Evolutionary conservation across 2,888 invertebrate genomes (phyloP).

Genomic region (Drosophila cognata): DNA sequence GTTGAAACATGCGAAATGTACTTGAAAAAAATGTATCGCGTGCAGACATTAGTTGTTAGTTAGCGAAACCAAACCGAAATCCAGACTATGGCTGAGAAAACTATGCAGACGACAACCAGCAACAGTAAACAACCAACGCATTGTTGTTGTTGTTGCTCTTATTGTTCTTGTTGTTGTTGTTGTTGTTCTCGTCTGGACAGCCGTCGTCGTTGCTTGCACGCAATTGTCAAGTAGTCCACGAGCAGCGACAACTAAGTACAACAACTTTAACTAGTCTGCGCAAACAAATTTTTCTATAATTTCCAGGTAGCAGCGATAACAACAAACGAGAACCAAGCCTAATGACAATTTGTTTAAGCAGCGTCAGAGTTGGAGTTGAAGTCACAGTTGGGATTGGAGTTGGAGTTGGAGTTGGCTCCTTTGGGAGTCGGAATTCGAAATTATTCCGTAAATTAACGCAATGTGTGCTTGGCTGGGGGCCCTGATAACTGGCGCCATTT

Average conservation of each 20-base stretch:
- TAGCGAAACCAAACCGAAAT: conserved; percentile 60
- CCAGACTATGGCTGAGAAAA: conserved; percentile 64
- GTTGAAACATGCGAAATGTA: conserved; percentile 61
- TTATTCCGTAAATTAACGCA: conserved; percentile 79
- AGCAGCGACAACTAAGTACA: conserved; percentile 22
- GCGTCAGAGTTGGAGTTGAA: conserved; percentile 17
- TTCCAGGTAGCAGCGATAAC: conserved; percentile 63
- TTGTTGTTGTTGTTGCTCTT: conserved; percentile 31
- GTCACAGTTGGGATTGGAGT: background rate
- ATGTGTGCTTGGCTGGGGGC: conserved; percentile 37
- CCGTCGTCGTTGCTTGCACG: conserved; percentile 70
- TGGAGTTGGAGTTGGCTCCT: conserved; percentile 4
- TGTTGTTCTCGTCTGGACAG: conserved; percentile 40
- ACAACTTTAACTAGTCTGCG: conserved; percentile 65
- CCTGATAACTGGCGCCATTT: conserved; percentile 66
- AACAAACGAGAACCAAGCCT: conserved; percentile 53
- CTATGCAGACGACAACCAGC: conserved; percentile 64
- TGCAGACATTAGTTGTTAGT: conserved; percentile 67
- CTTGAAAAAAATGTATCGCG: conserved; percentile 72
- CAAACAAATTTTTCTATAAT: conserved; percentile 79
- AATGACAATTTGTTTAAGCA: conserved; percentile 75
- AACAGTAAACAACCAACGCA: conserved; percentile 44
- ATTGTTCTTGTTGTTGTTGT: conserved; percentile 32
- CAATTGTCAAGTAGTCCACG: conserved; percentile 76
- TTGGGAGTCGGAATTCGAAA: conserved; percentile 64